These are phyloP conservation scores for Caenorhabditis afra DNA, from an alignment of 2,888 invertebrate genomes.

Conservation along the genomic window DNA sequence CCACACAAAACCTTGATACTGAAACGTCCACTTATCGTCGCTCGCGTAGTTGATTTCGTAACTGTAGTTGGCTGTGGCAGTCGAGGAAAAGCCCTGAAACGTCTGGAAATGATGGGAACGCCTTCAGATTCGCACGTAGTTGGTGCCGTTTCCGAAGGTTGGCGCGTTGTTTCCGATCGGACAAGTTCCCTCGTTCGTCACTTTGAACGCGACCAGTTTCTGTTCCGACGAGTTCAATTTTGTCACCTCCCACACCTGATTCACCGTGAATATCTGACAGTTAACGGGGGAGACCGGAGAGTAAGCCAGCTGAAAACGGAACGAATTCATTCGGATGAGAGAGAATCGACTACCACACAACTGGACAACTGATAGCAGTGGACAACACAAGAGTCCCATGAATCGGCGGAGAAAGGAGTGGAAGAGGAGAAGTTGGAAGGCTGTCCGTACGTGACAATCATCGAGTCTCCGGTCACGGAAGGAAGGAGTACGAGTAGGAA, in stretches of 20 bases:
- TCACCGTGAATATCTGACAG: constrained; percentile 11
- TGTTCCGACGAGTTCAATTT: constrained; percentile 6
- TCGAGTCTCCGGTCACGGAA: background rate
- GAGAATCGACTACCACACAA: constrained; percentile 22
- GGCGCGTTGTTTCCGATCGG: constrained; percentile 29
- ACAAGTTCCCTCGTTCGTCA: background rate
- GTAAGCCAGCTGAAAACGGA: constrained; percentile 8
- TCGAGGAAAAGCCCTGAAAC: constrained; percentile 5
- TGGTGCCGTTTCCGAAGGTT: constrained; percentile 20
- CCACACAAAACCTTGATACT: constrained; percentile 9
- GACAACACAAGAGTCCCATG: constrained; percentile 23
- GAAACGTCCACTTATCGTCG: background rate
- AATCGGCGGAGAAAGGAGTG: background rate
- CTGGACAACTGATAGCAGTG: constrained; percentile 6
- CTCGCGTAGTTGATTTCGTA: constrained; percentile 9
- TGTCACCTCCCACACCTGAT: constrained; percentile 10
- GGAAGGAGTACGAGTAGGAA: background rate
- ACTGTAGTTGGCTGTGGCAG: background rate
- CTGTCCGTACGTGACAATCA: constrained; percentile 34
- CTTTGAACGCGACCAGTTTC: constrained; percentile 22
- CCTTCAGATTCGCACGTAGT: background rate
- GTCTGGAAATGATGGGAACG: background rate
- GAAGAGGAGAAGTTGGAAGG: constrained; percentile 6
- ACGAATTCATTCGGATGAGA: too few relatives aligned
- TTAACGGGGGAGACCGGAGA: constrained; percentile 1